Base-by-base conservation (phyloP, 2,113 vertebrate genomes). In the Saccopteryx leptura region DNA sequence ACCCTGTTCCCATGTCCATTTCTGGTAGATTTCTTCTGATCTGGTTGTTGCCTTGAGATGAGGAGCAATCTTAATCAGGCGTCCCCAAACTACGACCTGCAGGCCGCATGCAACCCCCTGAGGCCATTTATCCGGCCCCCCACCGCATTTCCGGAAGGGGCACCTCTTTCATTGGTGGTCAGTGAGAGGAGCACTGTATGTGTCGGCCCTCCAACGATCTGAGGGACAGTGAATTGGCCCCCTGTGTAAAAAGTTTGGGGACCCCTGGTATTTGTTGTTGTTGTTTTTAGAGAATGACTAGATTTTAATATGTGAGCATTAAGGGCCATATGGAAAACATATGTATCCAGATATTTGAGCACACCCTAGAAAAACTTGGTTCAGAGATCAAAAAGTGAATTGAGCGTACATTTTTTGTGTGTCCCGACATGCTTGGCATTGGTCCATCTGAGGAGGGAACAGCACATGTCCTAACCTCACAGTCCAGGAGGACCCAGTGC, bases 251-350 rank as follows among this genome's bases (percentile, higher is more conserved):
- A 39, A 39, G 39, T 39, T 39, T 39, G 39, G 39, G 39, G 39
- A 39, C 39, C 3, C 39, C 39, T 39, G 39, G 39, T 66, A 66
- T 72, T 94, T 84, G 48, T 93, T 72, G 21, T 91, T 54, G 65
- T 13, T 90, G 14, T 80, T 72, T 81, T 68, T 80, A 75, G 52
- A 91, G 61, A 89, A 58, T 52, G 69, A 71, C 54, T 69, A 72
- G 78, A 92, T 92, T 85, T 89, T 84, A 91, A 69, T 54, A 33
- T 61, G 48, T 33, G 78, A 65, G 31, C 66, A 54, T 75, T 52
- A 60, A 33, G 54, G 79, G 9, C 39, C 13, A 33, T 72, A 31
- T 82, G 56, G 74, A 89, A 90, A 92, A 46, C 85, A 58, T 26
- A 19, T 63, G 28, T 54, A 74, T n/a, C 65, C 10, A 65, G 24